Evolutionary conservation across 2,797 vertebrate species (phyloP), one percentile per base, ranked within the genome.

Genomic region (Lepus townsendii): DNA sequence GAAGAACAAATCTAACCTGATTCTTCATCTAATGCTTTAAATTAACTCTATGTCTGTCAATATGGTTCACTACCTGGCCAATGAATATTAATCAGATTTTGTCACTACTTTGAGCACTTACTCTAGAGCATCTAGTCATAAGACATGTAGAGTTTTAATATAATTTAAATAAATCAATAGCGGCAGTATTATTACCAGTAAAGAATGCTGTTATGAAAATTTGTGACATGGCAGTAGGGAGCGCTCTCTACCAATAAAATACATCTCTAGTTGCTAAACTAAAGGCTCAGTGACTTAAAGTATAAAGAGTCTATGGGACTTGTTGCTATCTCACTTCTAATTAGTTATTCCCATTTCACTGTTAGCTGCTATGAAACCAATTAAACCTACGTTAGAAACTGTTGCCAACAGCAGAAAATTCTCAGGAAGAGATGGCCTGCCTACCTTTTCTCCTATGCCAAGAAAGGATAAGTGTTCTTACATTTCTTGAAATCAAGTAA

Each of bases 341-440:
- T 96, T 88, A 96, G 38, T 62, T 75, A 87, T 77, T 93, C 75
- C 20, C 68, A 80, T 22, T 79, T 90, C 69, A 50, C 42, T 62
- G 8, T 68, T 19, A 57, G 90, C 52, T 95, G 68, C 79, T 91
- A 91, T n/a, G 92, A 42, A 93, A 84, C 85, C 0, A 0, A 26
- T 62, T 30, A 86, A 69, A 72, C 16, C 20, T 90, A 26, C 7
- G 78, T 22, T 57, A 85, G 35, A 62, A 80, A 82, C 77, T 69
- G 16, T 78, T 71, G 65, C 19, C 38, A 78, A 19, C 26, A 32
- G 66, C 24, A 47, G 27, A 66, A 88, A n/a, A 92, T 75, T 19
- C 52, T 38, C 20, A 78, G 17, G 26, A 54, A 79, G 73, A 52
- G 57, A 83, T 38, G 0, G 2, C 5, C 32, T 92, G 65, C 50